Percentiles rank a stretch among this genome's conserved stretches.
phyloP scores from a whole-genome alignment of 2,888 invertebrate species.

The Pandemis cinnamomeana region DNA sequence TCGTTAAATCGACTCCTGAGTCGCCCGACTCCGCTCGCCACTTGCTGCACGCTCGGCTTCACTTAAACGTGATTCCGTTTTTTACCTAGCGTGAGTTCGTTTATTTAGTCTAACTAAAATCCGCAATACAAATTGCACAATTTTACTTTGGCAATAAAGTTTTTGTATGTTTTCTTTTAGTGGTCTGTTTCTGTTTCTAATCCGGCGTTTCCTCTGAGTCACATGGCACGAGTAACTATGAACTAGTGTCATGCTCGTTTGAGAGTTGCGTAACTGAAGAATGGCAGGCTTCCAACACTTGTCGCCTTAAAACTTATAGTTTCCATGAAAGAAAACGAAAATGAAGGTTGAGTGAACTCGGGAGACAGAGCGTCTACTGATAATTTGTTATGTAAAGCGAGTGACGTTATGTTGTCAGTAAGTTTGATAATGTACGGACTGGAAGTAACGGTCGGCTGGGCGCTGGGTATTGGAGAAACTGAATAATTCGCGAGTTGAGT shows the following conservation, averaged over 20 bases:
- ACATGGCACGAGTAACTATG: constrained; percentile 47
- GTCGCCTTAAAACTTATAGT: constrained; percentile 59
- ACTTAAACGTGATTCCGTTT: constrained; percentile 73
- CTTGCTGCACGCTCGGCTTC: constrained; percentile 75
- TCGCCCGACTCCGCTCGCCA: constrained; percentile 64
- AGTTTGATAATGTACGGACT: constrained; percentile 23
- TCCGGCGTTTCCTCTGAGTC: constrained; percentile 63
- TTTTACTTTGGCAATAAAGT: constrained; percentile 58
- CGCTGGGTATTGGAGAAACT: constrained; percentile 60
- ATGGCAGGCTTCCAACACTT: constrained; percentile 68
- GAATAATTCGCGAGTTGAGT: constrained; percentile 54
- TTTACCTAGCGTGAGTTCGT: constrained; percentile 63
- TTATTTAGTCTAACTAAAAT: constrained; percentile 66
- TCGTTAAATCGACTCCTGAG: constrained; percentile 52
- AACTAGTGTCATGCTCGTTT: constrained; percentile 45
- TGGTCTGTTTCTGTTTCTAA: constrained; percentile 49
- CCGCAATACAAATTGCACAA: constrained; percentile 72
- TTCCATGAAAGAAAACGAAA: constrained; percentile 60
- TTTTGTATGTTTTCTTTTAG: constrained; percentile 57
- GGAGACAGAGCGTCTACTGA: constrained; percentile 47
- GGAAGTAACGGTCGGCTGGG: constrained; percentile 52
- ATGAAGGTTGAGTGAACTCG: constrained; percentile 54
- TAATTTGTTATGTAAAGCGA: constrained; percentile 50
- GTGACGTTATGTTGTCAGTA: constrained; percentile 42
- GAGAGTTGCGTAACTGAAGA: constrained; percentile 62